Conservation (phyloP, 2,113 vertebrate species). For the Tachysurus fulvidraco region DNA sequence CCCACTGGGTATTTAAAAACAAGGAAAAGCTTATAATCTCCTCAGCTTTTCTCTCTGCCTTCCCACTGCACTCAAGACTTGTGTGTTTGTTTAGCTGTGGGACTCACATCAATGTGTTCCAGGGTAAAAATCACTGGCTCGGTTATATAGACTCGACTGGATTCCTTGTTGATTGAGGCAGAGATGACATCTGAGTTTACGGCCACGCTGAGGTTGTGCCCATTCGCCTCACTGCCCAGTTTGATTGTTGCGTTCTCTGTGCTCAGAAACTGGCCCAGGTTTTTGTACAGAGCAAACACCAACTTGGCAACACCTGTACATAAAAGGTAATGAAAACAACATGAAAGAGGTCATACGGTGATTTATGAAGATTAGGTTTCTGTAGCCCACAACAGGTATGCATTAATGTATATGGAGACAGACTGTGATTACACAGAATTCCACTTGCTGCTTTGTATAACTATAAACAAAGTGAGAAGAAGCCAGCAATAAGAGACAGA, state of each 20-base stretch:
- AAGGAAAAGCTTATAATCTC: constrained; percentile 66
- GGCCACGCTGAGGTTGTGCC: constrained; percentile 87
- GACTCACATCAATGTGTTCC: constrained; percentile 96
- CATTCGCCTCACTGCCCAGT: constrained; percentile 80
- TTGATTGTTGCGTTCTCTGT: constrained; percentile 96
- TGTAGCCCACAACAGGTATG: background rate
- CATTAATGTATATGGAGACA: background rate
- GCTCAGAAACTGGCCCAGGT: constrained; percentile 93
- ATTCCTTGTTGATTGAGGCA: constrained; percentile 98
- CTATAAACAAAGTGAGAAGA: background rate
- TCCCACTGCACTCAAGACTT: constrained; percentile 42
- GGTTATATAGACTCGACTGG: constrained; percentile 94
- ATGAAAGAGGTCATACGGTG: background rate
- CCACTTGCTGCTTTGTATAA: background rate
- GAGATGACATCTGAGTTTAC: constrained; percentile 98
- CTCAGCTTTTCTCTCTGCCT: constrained; percentile 61
- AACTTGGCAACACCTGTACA: constrained; percentile 90
- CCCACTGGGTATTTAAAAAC: constrained; percentile 83
- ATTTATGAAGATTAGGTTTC: background rate
- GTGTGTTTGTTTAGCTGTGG: constrained; percentile 57
- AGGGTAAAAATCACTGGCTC: constrained; percentile 96
- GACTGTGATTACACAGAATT: background rate
- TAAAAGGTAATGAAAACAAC: background rate
- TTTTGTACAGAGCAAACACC: constrained; percentile 97
- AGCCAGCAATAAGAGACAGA: background rate